A percentile compares a stretch with the other conserved stretches of the same genome.
Evolutionary conservation across 2,888 invertebrate genomes (phyloP).

Genomic region (Osmoderma eremita): DNA sequence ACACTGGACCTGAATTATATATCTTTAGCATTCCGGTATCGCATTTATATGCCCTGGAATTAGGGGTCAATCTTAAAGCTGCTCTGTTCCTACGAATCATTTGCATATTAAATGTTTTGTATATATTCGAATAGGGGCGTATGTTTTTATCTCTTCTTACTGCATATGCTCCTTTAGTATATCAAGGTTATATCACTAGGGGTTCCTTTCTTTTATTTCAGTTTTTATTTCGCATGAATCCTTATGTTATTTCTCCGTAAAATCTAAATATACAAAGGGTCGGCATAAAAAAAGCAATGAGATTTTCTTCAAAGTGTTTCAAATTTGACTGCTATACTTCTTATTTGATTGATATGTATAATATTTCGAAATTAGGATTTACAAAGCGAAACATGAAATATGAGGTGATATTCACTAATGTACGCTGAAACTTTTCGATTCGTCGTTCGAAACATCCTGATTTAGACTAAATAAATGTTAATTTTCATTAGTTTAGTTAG

Average conservation of each 20-base stretch:
- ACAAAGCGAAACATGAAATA: too few relatives aligned
- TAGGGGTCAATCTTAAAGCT: conserved; percentile 52
- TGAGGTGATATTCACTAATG: too few relatives aligned
- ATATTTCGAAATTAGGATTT: too few relatives aligned
- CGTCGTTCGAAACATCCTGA: too few relatives aligned
- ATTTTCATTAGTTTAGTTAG: too few relatives aligned
- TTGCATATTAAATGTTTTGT: conserved; percentile 51
- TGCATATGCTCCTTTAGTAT: conserved; percentile 37
- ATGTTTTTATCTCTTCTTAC: conserved; percentile 17
- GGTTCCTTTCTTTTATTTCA: conserved; percentile 29
- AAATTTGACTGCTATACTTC: too few relatives aligned
- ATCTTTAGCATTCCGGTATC: conserved; percentile 51
- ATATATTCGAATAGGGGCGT: conserved; percentile 41
- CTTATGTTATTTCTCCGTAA: conserved; percentile 42
- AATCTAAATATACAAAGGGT: conserved; percentile 27
- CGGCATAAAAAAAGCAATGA: too few relatives aligned
- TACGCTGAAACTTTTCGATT: too few relatives aligned
- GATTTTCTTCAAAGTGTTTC: too few relatives aligned
- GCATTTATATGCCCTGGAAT: conserved; percentile 53
- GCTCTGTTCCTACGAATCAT: conserved; percentile 47
- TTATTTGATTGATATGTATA: too few relatives aligned
- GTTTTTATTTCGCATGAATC: conserved; percentile 43
- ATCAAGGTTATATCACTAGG: conserved; percentile 38
- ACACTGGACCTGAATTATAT: conserved; percentile 45
- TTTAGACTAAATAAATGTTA: too few relatives aligned